Evolutionary conservation across 2,797 vertebrate genomes (phyloP).

Genomic region (Orestias chungarensis): DNA sequence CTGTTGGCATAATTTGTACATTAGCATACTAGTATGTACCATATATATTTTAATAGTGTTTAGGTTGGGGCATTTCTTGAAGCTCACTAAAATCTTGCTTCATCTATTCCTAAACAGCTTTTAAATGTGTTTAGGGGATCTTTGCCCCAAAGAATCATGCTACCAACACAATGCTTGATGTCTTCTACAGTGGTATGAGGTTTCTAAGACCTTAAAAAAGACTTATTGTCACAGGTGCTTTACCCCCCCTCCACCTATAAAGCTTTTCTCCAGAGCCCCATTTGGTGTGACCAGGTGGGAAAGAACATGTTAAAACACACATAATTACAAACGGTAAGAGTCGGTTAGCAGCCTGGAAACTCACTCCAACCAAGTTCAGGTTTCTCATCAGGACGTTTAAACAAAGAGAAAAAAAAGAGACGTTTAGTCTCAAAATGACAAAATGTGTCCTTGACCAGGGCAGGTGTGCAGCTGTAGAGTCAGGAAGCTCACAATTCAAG

Average conservation of each 20-base stretch:
- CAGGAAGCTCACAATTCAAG: neutral
- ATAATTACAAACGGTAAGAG: neutral
- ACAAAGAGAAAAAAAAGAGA: neutral
- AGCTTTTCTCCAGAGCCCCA: neutral
- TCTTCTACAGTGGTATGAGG: neutral
- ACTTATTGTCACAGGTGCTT: neutral
- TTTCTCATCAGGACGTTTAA: neutral
- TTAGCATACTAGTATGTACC: too few relatives aligned
- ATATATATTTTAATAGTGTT: neutral
- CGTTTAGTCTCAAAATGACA: neutral
- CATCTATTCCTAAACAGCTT: too few relatives aligned
- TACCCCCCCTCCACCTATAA: neutral
- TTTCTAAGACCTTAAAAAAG: neutral
- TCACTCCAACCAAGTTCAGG: neutral
- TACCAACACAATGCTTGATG: neutral
- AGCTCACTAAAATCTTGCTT: too few relatives aligned
- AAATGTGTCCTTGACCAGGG: neutral
- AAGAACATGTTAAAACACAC: too few relatives aligned
- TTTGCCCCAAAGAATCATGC: too few relatives aligned
- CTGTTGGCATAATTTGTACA: neutral
- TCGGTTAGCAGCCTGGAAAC: neutral
- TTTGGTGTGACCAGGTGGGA: too few relatives aligned
- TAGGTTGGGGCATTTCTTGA: neutral
- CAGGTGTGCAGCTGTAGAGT: neutral
- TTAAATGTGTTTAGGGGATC: too few relatives aligned